Evolutionary conservation across 2,113 vertebrate species (phyloP).

Genomic region (Eublepharis macularius): DNA sequence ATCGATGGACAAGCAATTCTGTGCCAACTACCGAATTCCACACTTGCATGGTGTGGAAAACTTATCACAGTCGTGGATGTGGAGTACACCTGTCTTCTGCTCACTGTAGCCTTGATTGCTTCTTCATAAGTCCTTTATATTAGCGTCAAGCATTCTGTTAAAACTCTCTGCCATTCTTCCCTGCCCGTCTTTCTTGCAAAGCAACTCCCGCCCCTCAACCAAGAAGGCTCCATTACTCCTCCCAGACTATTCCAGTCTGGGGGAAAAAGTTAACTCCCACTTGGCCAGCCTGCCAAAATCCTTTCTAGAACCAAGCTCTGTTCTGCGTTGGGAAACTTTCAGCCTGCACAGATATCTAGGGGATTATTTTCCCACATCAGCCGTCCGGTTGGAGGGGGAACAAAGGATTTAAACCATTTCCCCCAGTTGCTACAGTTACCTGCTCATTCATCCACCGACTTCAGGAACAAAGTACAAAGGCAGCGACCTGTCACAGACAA

Average conservation of each 20-base stretch:
- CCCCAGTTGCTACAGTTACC: slow-evolving; percentile 4
- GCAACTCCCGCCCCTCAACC: not conserved
- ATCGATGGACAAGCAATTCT: not conserved
- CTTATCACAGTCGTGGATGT: no score
- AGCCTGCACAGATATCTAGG: not conserved
- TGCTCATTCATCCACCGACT: not conserved
- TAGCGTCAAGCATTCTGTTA: not conserved
- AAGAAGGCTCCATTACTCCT: not conserved
- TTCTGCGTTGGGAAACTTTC: not conserved
- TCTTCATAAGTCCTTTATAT: no score
- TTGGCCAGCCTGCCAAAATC: not conserved
- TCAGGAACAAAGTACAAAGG: slow-evolving; percentile 31
- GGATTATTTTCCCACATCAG: not conserved
- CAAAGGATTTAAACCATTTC: not conserved
- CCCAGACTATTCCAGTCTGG: not conserved
- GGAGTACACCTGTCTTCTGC: not conserved
- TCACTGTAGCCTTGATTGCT: not conserved
- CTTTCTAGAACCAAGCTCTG: not conserved
- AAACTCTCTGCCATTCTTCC: not conserved
- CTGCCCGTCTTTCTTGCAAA: not conserved
- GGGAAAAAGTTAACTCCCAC: not conserved
- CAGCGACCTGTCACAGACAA: not conserved
- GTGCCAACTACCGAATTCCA: not conserved
- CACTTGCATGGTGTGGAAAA: not conserved
- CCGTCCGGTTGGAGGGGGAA: not conserved